Conservation (phyloP, 2,888 invertebrate genomes). For the Thereva unica region DNA sequence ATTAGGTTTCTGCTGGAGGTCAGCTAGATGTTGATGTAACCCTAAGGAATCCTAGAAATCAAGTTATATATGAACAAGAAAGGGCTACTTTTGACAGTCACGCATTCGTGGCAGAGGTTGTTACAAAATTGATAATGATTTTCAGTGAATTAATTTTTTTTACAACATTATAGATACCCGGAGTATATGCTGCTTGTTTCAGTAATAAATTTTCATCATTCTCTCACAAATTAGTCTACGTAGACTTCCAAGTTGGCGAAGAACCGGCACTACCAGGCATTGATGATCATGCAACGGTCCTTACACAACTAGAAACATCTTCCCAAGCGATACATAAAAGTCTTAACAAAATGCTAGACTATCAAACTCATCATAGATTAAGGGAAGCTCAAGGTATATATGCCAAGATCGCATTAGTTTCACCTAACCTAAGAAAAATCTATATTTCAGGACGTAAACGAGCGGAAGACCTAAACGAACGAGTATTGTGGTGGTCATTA, state of each 20-base stretch:
- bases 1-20: conserved; percentile 96
- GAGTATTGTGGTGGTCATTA: conserved; percentile 92
- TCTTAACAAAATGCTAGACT: conserved; percentile 85
- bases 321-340: conserved; percentile 89
- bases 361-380: conserved; percentile 95
- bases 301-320: conserved; percentile 94
- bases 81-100: conserved; percentile 96
- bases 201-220: conserved; percentile 99
- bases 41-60: conserved; percentile 83
- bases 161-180: conserved; percentile 57
- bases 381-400: conserved; percentile 80
- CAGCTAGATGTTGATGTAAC: conserved; percentile 97
- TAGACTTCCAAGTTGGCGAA: conserved; percentile 96
- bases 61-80: conserved; percentile 86
- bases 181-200: conserved; percentile 89
- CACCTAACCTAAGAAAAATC: background rate
- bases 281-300: conserved; percentile 86
- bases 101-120: conserved; percentile 73
- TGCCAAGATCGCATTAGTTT: background rate
- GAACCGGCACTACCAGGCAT: conserved; percentile 79
- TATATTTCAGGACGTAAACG: conserved; percentile 72
- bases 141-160: conserved; percentile 12
- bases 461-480: conserved; percentile 94
- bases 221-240: conserved; percentile 96
- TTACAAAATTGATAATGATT: background rate